Evolutionary conservation across 2,113 vertebrate species (phyloP).

Genomic region (Psilopogon haemacephalus): DNA sequence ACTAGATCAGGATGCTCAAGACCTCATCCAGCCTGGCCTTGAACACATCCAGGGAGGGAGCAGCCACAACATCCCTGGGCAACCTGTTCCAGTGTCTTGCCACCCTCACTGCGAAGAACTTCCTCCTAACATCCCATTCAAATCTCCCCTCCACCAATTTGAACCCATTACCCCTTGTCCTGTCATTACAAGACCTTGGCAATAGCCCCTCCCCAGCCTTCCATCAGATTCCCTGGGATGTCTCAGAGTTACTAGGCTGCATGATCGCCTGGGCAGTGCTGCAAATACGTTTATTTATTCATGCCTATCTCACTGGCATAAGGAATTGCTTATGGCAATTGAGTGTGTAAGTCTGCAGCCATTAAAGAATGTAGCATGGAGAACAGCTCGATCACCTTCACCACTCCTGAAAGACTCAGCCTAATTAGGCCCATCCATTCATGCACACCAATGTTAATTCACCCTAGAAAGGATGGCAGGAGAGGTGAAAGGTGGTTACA

Average conservation of each 20-base stretch:
- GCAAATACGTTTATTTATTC: background rate
- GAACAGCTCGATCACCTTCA: constrained; percentile 35
- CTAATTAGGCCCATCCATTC: constrained; percentile 51
- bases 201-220: too few relatives aligned
- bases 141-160: too few relatives aligned
- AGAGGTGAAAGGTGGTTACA: constrained; percentile 20
- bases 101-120: too few relatives aligned
- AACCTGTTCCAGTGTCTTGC: too few relatives aligned
- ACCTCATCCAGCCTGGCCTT: too few relatives aligned
- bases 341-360: background rate
- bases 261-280: background rate
- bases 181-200: too few relatives aligned
- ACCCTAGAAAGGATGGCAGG: background rate
- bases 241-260: background rate
- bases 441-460: constrained; percentile 28
- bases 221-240: background rate
- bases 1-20: too few relatives aligned
- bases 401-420: background rate
- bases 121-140: too few relatives aligned
- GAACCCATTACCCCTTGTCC: too few relatives aligned
- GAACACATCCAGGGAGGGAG: too few relatives aligned
- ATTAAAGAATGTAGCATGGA: constrained; percentile 19
- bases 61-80: too few relatives aligned
- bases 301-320: background rate
- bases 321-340: background rate